Evolutionary conservation across 2,888 invertebrate species (phyloP).

Genomic region (Lissonota sp.): DNA sequence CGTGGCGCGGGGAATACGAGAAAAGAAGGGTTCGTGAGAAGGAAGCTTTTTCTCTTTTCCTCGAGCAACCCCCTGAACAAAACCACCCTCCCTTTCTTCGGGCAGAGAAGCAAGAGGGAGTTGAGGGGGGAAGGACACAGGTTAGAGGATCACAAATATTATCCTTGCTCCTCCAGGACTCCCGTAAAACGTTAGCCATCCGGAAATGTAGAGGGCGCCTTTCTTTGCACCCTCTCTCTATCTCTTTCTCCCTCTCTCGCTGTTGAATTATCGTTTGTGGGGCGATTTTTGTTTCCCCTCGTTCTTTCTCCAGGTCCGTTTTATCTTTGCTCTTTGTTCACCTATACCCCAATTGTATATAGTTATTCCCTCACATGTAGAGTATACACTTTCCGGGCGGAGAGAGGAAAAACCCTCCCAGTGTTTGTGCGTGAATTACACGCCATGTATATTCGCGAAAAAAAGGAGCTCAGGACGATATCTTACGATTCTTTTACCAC

Average conservation of each 20-base stretch:
- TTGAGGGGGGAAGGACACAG: conserved; percentile 1
- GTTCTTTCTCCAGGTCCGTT: conserved; percentile 7
- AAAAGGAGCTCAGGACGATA: background rate
- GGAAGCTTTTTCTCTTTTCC: background rate
- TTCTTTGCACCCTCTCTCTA: too few species aligned
- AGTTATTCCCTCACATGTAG: too few species aligned
- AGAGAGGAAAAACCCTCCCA: background rate
- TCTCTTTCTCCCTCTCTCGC: conserved; percentile 1
- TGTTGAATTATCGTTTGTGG: conserved; percentile 48
- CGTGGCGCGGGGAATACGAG: background rate
- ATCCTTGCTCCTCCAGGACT: background rate
- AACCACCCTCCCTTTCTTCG: conserved; percentile 5
- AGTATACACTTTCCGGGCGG: background rate
- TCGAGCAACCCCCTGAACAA: background rate
- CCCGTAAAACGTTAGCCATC: conserved; percentile 20
- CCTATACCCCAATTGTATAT: background rate
- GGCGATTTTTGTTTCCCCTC: conserved; percentile 27
- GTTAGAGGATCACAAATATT: conserved; percentile 2
- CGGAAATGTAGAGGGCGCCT: conserved; percentile 29
- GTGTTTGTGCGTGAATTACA: conserved; percentile 15
- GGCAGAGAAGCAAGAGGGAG: too few species aligned
- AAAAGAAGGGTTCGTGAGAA: background rate
- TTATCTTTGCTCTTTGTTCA: conserved; percentile 4
- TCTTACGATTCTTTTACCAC: background rate
- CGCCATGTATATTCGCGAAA: background rate